Percentiles rank a stretch among this genome's conserved stretches.
phyloP scores from a whole-genome alignment of 2,797 vertebrate genomes.

The Harpagifer antarcticus region DNA sequence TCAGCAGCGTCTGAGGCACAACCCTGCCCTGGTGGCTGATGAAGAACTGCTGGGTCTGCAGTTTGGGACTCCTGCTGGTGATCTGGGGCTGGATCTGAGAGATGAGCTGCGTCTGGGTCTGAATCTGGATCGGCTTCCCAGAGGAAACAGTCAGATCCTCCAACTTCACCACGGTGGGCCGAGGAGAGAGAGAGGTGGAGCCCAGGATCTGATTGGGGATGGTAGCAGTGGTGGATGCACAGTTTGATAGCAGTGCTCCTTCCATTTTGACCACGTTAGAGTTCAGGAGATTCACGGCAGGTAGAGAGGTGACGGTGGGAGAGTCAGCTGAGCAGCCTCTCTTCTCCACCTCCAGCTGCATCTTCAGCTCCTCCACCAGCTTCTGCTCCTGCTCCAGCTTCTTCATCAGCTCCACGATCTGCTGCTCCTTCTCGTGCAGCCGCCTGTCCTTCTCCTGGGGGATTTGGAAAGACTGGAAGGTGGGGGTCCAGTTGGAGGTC shows the following conservation, averaged over 20 bases:
- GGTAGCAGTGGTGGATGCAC: constrained; percentile 58
- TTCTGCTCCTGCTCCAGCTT: constrained; percentile 97
- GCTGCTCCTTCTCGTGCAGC: constrained; percentile 97
- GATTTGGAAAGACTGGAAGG: constrained; percentile 57
- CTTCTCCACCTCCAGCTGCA: constrained; percentile 97
- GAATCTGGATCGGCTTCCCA: constrained; percentile 56
- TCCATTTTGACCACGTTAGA: constrained; percentile 71
- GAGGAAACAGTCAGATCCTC: constrained; percentile 85
- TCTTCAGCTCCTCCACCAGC: constrained; percentile 95
- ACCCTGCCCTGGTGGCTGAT: constrained; percentile 87
- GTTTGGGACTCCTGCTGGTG: constrained; percentile 55
- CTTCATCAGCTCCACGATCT: constrained; percentile 95
- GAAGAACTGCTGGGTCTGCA: constrained; percentile 80
- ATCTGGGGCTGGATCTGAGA: constrained; percentile 45
- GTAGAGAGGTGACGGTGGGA: constrained; percentile 25
- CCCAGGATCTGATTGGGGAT: constrained; percentile 53
- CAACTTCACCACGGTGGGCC: constrained; percentile 83
- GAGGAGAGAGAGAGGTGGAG: constrained; percentile 47
- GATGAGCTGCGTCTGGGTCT: constrained; percentile 44
- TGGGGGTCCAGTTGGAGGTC: constrained; percentile 73
- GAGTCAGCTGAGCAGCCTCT: constrained; percentile 64
- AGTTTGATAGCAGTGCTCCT: constrained; percentile 60
- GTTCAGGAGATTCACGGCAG: constrained; percentile 43
- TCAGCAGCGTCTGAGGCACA: constrained; percentile 89
- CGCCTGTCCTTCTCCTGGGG: constrained; percentile 91